Evolutionary conservation across 2,888 invertebrate species (phyloP), one percentile per base, ranked within the genome.

Genomic region (Aphidoletes aphidimyza): DNA sequence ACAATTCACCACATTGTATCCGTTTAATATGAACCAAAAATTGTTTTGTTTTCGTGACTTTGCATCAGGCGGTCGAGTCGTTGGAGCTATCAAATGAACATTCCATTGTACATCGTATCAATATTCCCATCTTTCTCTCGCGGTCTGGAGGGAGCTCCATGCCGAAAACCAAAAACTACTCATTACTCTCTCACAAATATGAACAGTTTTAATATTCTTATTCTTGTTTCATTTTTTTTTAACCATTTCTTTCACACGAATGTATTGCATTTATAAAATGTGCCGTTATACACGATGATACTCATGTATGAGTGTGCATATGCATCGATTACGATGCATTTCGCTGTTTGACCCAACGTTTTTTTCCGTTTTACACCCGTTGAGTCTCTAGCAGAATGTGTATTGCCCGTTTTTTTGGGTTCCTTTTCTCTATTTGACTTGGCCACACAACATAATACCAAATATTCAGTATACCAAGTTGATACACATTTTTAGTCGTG

Each of bases 261-360:
- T 69, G 34, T 14, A 30, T 34, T 69, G n/a, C 34, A n/a, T 69
- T 69, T 26, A 69, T 26, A 69, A 69, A 54, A 22, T 54, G 11
- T 69, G 69, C 69, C 69, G 69, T 69, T 69, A 69, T 69, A n/a
- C 42, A 14, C 17, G 69, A 0, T 69, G 26, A 54, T 26, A 5
- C 54, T n/a, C 54, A 69, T 30, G 5, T 69, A 69, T 30, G 69
- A 30, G 30, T 69, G 69, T 69, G 69, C 69, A 69, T 69, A 14
- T 69, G 69, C 69, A 69, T 22, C 26, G 54, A n/a, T 54, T n/a
- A n/a, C n/a, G n/a, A 26, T 22, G 26, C 54, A 54, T 22, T 69
- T 26, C 30, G 14, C 11, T 69, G 26, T 69, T 69, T 54, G 22
- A 30, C 69, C 69, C 5, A 22, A 22, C 6, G n/a, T 69, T 30